Evolutionary conservation across 2,888 invertebrate genomes (phyloP), one percentile per base, ranked within the genome.

Genomic region (Oscheius sp.): DNA sequence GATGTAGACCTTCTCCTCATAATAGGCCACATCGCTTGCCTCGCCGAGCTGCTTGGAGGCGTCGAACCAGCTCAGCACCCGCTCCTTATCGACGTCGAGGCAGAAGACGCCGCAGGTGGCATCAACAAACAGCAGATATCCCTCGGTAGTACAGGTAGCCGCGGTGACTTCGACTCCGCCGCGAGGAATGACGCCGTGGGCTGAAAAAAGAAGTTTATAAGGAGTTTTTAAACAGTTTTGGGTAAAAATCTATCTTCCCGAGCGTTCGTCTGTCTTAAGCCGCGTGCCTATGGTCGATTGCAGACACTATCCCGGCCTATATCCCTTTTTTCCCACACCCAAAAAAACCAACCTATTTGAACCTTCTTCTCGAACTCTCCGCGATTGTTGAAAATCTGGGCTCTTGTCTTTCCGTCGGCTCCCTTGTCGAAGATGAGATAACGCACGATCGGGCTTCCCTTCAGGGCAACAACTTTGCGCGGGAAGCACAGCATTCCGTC

Each of bases 401-500:
- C 82, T 7, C 81, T 66, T 1, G 80, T 80, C 33, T 83, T 80
- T 53, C 81, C 81, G 48, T 81, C 80, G 2, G 76, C 72, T 47
- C 79, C 80, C 75, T 83, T 83, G 60, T 84, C 84, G 35, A 84
- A 73, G 42, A 84, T 83, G 9, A 83, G 82, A 57, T 84, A 84
- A 3, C 84, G 77, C 4, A 76, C 65, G n/a, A 71, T 35, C 7
- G 80, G 81, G 21, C 21, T 21, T 53, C 78, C 77, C n/a, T 78
- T 70, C 37, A 84, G 51, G 3, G 82, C 79, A 7, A 84, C 80
- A 2, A 86, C 86, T 76, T 86, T 86, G 1, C 83, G 75, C 1
- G 86, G 86, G 77, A 84, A 86, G 60, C 86, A 87, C 55, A 87
- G 73, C 58, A 79, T 82, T 21, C 87, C 87, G 68, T 87, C 87